These are phyloP conservation scores for Lepeophtheirus salmonis DNA, from an alignment of 1,140 invertebrate species.

Conservation along the genomic window DNA sequence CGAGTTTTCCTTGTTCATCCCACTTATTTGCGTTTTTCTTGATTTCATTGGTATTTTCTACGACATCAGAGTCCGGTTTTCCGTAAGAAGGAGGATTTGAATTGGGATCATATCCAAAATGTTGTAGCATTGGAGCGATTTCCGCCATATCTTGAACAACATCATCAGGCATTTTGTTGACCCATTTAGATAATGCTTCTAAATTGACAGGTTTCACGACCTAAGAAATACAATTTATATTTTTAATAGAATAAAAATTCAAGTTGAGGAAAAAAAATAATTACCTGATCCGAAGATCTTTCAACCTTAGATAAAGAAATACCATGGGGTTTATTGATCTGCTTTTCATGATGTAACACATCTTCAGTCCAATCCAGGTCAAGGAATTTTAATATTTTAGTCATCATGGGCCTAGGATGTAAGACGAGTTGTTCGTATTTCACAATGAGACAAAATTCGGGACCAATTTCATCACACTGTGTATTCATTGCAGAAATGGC, in stretches of 20 bases:
- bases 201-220: conserved; percentile 94
- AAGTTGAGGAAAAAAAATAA: background rate
- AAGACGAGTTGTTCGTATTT: conserved; percentile 94
- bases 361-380: conserved; percentile 85
- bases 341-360: conserved; percentile 89
- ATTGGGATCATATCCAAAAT: conserved; percentile 75
- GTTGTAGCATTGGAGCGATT: conserved; percentile 74
- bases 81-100: conserved; percentile 17
- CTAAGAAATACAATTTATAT: conserved; percentile 39
- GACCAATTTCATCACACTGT: conserved; percentile 73
- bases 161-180: conserved; percentile 71
- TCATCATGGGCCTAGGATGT: conserved; percentile 73
- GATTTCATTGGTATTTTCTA: conserved; percentile 13
- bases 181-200: conserved; percentile 91
- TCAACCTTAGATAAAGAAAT: conserved; percentile 54
- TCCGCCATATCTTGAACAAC: conserved; percentile 72
- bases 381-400: conserved; percentile 70
- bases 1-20: conserved; percentile 9
- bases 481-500: conserved; percentile 68
- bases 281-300: conserved; percentile 59
- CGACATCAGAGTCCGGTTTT: conserved; percentile 12
- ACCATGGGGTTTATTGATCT: conserved; percentile 59
- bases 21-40: conserved; percentile 14
- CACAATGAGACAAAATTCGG: conserved; percentile 60
- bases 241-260: too few relatives aligned